Conservation (phyloP, 64 coral and sea anemone genomes). For the Montipora sp. region DNA sequence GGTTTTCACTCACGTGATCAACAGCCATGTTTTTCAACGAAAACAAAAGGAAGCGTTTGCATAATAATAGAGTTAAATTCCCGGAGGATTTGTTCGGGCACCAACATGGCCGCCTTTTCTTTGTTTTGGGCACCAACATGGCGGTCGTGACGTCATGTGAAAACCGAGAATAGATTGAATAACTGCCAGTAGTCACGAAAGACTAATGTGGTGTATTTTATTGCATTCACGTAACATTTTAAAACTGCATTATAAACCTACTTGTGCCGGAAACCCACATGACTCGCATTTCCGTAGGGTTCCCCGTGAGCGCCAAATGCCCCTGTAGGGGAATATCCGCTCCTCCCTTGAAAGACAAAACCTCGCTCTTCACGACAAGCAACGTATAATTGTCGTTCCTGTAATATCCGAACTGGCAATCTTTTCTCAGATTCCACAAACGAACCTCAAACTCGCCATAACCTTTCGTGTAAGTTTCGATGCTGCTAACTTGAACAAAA, state of each 20-base stretch:
- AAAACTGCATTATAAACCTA: conserved; percentile 28
- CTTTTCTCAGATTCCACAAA: conserved; percentile 78
- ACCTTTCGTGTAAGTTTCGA: conserved; percentile 63
- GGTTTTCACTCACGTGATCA: no score
- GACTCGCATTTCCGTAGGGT: conserved; percentile 73
- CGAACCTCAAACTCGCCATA: conserved; percentile 73
- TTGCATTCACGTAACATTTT: no score
- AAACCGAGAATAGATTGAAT: no score
- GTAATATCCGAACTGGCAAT: conserved; percentile 89
- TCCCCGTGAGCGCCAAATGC: conserved; percentile 70
- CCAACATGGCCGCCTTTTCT: no score
- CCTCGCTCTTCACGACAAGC: conserved; percentile 65
- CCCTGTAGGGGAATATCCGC: conserved; percentile 64
- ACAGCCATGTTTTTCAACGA: no score
- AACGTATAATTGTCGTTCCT: conserved; percentile 4
- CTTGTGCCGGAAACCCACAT: conserved; percentile 98
- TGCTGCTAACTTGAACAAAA: conserved; percentile 48
- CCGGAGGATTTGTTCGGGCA: no score
- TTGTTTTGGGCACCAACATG: no score
- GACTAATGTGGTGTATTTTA: no score
- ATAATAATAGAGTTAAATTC: no score
- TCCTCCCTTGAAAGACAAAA: conserved; percentile 78
- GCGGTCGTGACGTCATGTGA: no score
- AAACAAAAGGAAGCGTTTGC: no score
- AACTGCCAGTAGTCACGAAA: no score